Conservation (phyloP, 2,113 vertebrate genomes). For the Glaucidium brasilianum region DNA sequence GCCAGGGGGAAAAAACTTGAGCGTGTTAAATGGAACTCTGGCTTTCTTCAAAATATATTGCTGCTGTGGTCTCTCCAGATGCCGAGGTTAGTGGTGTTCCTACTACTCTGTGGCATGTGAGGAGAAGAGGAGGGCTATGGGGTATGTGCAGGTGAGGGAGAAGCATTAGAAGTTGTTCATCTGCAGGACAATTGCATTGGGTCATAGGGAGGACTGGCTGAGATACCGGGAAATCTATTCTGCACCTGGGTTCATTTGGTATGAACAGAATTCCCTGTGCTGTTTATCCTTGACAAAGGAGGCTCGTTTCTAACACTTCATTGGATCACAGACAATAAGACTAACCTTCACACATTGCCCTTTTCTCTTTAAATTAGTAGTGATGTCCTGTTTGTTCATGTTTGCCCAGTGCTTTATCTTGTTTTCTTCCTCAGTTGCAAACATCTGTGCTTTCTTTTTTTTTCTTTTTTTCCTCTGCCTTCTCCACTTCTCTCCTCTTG, state of each 20-base stretch:
- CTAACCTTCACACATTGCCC: conserved; percentile 30
- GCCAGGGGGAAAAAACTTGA: neutral
- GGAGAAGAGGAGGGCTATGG: neutral
- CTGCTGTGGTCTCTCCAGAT: neutral
- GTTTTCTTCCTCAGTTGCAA: neutral
- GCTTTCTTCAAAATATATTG: neutral
- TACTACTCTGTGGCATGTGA: fast-evolving
- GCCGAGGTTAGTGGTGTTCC: neutral
- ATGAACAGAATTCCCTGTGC: neutral
- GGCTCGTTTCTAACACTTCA: conserved; percentile 28
- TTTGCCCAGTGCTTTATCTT: conserved; percentile 30
- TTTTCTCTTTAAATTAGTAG: conserved; percentile 48
- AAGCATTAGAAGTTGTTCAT: neutral
- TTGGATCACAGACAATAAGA: conserved; percentile 19
- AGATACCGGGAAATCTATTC: neutral
- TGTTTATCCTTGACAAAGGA: conserved; percentile 25
- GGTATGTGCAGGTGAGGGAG: neutral
- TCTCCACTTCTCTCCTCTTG: neutral
- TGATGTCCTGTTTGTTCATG: conserved; percentile 14
- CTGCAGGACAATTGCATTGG: neutral
- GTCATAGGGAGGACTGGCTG: neutral
- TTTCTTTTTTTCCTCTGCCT: neutral
- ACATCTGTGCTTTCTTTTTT: neutral
- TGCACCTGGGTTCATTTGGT: neutral
- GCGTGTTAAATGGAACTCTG: neutral